phyloP scores from a whole-genome alignment of 2,888 invertebrate genomes.

The Bellardia bayeri region DNA sequence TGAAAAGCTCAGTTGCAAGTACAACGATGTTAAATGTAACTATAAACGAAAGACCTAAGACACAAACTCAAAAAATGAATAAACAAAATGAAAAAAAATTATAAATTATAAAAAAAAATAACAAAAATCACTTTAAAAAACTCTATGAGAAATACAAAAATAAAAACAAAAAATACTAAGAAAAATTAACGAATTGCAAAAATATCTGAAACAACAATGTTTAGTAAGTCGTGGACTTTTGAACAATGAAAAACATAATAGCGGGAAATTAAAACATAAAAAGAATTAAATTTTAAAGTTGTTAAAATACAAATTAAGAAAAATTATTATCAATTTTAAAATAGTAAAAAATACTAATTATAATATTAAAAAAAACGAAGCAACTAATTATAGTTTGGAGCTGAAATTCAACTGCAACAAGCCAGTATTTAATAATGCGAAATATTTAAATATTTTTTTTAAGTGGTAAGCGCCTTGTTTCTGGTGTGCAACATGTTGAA shows the following conservation, averaged over 20 bases:
- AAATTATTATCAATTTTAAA: background rate
- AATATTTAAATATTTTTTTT: slow-evolving; percentile 14
- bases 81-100: background rate
- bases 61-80: slow-evolving; percentile 61
- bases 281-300: slow-evolving; percentile 11
- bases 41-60: slow-evolving; percentile 70
- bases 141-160: slow-evolving; percentile 51
- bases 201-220: slow-evolving; percentile 56
- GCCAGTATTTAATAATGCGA: background rate
- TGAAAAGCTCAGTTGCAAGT: slow-evolving; percentile 59
- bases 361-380: background rate
- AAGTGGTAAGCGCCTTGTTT: slow-evolving; percentile 39
- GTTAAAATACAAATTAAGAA: background rate
- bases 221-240: slow-evolving; percentile 66
- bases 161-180: background rate
- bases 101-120: slow-evolving; percentile 16
- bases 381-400: background rate
- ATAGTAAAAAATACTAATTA: slow-evolving; percentile 6
- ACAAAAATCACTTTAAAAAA: slow-evolving; percentile 62
- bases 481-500: background rate
- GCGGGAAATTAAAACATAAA: slow-evolving; percentile 55
- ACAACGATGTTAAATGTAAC: slow-evolving; percentile 32
- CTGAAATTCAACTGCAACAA: background rate
- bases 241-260: slow-evolving; percentile 61
- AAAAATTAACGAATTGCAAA: slow-evolving; percentile 64